Evolutionary conservation across 2,888 invertebrate species (phyloP).

Genomic region (Sipunculus nudus): DNA sequence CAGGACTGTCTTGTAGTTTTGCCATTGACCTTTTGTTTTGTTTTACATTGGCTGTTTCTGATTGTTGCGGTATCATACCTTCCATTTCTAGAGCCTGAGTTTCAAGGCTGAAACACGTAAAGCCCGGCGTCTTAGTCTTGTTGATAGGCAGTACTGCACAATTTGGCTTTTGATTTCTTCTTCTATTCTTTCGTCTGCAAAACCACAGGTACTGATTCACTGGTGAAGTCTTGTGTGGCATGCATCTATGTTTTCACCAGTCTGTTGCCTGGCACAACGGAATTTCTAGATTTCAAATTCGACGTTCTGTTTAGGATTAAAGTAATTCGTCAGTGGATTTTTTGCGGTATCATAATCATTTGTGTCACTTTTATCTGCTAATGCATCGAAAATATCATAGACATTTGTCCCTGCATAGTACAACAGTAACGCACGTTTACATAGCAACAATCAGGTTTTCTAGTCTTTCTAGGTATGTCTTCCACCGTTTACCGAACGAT

Average conservation of each 20-base stretch:
- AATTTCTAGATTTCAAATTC: slow-evolving; percentile 12
- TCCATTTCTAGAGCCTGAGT: slow-evolving; percentile 1
- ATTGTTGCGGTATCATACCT: no score
- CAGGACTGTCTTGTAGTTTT: no score
- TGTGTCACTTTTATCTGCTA: background rate
- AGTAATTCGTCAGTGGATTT: slow-evolving; percentile 10
- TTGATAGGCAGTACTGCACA: slow-evolving; percentile 26
- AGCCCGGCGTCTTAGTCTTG: slow-evolving; percentile 12
- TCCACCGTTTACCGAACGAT: no score
- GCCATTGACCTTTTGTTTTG: no score
- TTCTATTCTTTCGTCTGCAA: slow-evolving; percentile 9
- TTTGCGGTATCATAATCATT: slow-evolving; percentile 3
- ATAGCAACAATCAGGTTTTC: no score
- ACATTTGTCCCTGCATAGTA: slow-evolving; percentile 25
- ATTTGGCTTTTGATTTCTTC: slow-evolving; percentile 32
- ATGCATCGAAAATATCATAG: slow-evolving; percentile 23
- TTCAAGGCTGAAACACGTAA: slow-evolving; percentile 12
- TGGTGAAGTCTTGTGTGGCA: slow-evolving; percentile 3
- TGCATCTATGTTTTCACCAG: slow-evolving; percentile 2
- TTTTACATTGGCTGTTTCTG: no score
- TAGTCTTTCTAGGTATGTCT: no score
- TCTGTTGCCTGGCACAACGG: slow-evolving; percentile 6
- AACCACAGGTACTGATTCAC: slow-evolving; percentile 10
- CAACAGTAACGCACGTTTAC: slow-evolving; percentile 29
- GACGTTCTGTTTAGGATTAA: slow-evolving; percentile 13